phyloP scores from a whole-genome alignment of 2,797 vertebrate species.

The Columba guinea region DNA sequence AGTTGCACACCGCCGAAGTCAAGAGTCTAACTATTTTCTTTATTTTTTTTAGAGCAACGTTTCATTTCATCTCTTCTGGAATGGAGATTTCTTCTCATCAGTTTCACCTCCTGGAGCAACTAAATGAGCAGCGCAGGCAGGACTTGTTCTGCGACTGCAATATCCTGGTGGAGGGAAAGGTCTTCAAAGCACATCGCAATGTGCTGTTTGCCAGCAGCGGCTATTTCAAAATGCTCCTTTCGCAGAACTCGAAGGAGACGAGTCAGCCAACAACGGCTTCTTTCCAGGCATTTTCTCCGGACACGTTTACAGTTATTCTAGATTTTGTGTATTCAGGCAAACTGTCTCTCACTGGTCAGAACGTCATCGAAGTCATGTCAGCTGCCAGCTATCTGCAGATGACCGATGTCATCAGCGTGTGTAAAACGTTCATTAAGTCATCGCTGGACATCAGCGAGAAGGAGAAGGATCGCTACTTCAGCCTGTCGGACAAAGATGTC shows the following conservation, averaged over 20 bases:
- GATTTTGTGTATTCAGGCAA: constrained; percentile 97
- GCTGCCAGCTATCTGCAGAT: constrained; percentile 97
- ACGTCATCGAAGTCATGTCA: constrained; percentile 98
- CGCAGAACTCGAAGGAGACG: constrained; percentile 81
- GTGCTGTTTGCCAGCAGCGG: constrained; percentile 95
- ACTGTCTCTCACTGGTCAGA: constrained; percentile 92
- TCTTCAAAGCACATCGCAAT: constrained; percentile 95
- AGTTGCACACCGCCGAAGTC: rapidly evolving
- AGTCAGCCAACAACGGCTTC: constrained; percentile 86
- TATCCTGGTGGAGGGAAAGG: constrained; percentile 92
- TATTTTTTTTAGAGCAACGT: background rate
- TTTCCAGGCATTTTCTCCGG: constrained; percentile 92
- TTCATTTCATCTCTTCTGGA: constrained; percentile 14
- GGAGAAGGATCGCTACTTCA: constrained; percentile 83
- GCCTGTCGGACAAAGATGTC: constrained; percentile 79
- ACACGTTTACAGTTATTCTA: constrained; percentile 92
- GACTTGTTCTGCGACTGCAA: constrained; percentile 97
- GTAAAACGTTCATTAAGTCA: constrained; percentile 97
- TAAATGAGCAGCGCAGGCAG: constrained; percentile 92
- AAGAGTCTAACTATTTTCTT: background rate
- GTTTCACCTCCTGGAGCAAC: constrained; percentile 89
- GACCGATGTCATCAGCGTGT: constrained; percentile 95
- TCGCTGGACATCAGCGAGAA: constrained; percentile 93
- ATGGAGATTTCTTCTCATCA: constrained; percentile 96
- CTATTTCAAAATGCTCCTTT: constrained; percentile 97